Evolutionary conservation across 2,797 vertebrate genomes (phyloP), one percentile per base, ranked within the genome.

Genomic region (Benthosema pterotum): DNA sequence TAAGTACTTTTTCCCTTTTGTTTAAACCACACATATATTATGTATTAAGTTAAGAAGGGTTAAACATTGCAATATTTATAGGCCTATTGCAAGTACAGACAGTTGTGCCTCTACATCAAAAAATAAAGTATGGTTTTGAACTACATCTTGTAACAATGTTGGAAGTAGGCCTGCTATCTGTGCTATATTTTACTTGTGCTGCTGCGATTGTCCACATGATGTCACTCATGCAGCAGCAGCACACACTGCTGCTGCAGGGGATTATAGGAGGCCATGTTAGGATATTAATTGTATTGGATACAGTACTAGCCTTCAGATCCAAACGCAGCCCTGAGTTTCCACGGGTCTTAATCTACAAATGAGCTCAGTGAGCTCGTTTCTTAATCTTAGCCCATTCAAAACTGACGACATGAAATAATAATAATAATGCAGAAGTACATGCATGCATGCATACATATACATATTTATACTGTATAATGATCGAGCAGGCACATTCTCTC

Each of bases 181-280:
- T 15, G 12, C 5, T 56, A 51, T 45, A 17, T 58, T 17, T 28
- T 50, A 22, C 45, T 13, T 18, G 8, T 49, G 42, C 42, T 65
- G 28, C 66, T 5, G 22, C 8, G 5, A 53, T 2, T 19, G 57
- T 42, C 86, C 90, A 75, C 87, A 70, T 43, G 88, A 77, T 81
- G 87, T 45, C 85, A 68, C 84, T 45, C 64, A 11, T 13, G 84
- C 73, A 72, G 76, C 59, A 38, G 32, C 32, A 32, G 22, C 22
- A 4, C 74, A 74, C 65, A 54, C 67, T 48, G 42, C 42, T 63
- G 60, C 57, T 42, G 60, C 49, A 63, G 60, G 16, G 85, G 88
- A 85, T 88, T 85, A 87, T 71, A 77, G 84, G 88, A 88, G 85
- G 88, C 88, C 89, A 89, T 91, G 83, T 89, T 90, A 77, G 80